phyloP scores from a whole-genome alignment of 2,888 invertebrate genomes.

The Chloroclystis v-ata region DNA sequence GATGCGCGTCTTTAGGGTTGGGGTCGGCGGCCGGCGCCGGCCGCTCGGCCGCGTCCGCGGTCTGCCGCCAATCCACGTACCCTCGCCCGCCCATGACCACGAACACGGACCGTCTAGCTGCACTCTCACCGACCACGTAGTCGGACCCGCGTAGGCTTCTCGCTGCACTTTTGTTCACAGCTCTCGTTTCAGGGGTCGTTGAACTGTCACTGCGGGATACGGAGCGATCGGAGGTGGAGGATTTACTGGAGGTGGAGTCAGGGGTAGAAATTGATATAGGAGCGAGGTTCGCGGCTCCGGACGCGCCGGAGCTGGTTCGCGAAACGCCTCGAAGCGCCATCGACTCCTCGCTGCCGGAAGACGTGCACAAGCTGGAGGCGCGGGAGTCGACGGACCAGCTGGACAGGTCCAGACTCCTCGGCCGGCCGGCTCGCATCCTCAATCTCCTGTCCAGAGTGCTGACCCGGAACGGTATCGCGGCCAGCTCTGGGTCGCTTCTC shows the following conservation, averaged over 20 bases:
- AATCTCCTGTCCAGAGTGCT: slow-evolving; percentile 88
- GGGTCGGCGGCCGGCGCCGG: slow-evolving; percentile 80
- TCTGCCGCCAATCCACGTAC: slow-evolving; percentile 90
- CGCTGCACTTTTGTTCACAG: slow-evolving; percentile 49
- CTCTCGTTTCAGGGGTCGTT: slow-evolving; percentile 38
- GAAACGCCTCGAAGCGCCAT: slow-evolving; percentile 86
- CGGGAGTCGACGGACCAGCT: slow-evolving; percentile 94
- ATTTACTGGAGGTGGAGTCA: slow-evolving; percentile 62
- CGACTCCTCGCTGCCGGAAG: slow-evolving; percentile 91
- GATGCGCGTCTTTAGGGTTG: slow-evolving; percentile 91
- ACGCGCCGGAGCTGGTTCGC: slow-evolving; percentile 86
- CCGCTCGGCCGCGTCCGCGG: slow-evolving; percentile 80
- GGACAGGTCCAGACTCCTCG: slow-evolving; percentile 88
- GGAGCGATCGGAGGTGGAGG: slow-evolving; percentile 62
- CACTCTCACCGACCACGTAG: slow-evolving; percentile 60
- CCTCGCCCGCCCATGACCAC: slow-evolving; percentile 93
- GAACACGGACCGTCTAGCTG: slow-evolving; percentile 85
- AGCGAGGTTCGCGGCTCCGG: slow-evolving; percentile 78
- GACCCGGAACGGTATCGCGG: slow-evolving; percentile 89
- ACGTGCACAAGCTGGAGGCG: slow-evolving; percentile 88
- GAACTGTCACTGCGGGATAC: slow-evolving; percentile 57
- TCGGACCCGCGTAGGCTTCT: slow-evolving; percentile 65
- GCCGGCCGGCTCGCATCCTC: slow-evolving; percentile 89
- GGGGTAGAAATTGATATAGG: slow-evolving; percentile 73
- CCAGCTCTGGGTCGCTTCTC: slow-evolving; percentile 89